Conservation (phyloP, 2,888 invertebrate species). For the Herminia tarsipennalis region DNA sequence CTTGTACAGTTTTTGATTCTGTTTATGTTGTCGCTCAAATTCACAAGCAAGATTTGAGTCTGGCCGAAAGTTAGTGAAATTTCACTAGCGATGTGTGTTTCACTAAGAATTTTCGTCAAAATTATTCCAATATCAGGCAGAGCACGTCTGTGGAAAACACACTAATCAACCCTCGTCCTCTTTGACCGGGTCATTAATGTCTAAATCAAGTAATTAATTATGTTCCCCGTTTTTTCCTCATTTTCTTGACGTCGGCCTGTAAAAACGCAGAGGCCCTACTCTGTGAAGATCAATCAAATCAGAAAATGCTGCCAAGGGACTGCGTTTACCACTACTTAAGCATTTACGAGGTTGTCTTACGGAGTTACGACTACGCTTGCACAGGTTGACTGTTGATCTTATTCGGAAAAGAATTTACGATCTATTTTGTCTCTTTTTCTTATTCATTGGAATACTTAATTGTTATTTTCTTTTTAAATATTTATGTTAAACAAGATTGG, state of each 20-base stretch:
- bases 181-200: constrained; percentile 81
- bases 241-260: constrained; percentile 74
- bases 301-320: constrained; percentile 64
- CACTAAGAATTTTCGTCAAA: constrained; percentile 8
- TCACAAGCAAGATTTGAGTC: too few species aligned
- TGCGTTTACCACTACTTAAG: constrained; percentile 70
- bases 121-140: constrained; percentile 53
- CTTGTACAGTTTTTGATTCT: not conserved
- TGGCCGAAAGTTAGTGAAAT: too few species aligned
- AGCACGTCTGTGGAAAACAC: constrained; percentile 64
- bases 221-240: constrained; percentile 75
- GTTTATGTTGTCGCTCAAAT: too few species aligned
- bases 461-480: constrained; percentile 47
- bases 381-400: constrained; percentile 62
- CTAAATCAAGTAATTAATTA: constrained; percentile 85
- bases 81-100: not conserved
- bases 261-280: constrained; percentile 72
- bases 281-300: constrained; percentile 81
- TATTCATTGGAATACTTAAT: constrained; percentile 53
- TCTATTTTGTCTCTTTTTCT: constrained; percentile 47
- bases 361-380: constrained; percentile 64
- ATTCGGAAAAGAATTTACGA: constrained; percentile 53
- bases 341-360: constrained; percentile 75
- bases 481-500: constrained; percentile 3
- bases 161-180: constrained; percentile 78